Percentiles rank a stretch among this genome's conserved stretches.
Evolutionary conservation across 2,797 vertebrate species (phyloP).

Genomic region (Chaunax sp.): DNA sequence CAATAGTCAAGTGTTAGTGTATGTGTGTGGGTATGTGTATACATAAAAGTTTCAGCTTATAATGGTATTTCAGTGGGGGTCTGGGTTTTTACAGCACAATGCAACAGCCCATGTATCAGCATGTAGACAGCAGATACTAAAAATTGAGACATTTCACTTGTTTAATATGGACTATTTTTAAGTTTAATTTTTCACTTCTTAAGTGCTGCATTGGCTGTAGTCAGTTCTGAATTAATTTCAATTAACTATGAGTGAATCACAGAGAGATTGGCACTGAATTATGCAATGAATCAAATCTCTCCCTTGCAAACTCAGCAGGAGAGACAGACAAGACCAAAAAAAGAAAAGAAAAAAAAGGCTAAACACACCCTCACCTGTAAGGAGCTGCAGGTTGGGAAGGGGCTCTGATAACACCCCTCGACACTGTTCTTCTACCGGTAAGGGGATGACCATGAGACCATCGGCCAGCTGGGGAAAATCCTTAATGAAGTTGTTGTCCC

Average conservation of each 20-base stretch:
- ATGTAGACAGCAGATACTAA: too few species aligned
- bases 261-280: slow-evolving; percentile 9
- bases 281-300: slow-evolving; percentile 1
- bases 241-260: not conserved
- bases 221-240: slow-evolving; percentile 6
- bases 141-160: not conserved
- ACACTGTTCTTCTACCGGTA: slow-evolving; percentile 97
- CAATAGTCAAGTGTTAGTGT: slow-evolving; percentile 21
- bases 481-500: slow-evolving; percentile 99
- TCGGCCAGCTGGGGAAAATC: slow-evolving; percentile 97
- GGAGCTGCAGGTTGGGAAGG: slow-evolving; percentile 91
- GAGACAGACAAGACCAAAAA: not conserved
- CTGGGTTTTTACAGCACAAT: not conserved
- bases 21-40: slow-evolving; percentile 9
- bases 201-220: not conserved
- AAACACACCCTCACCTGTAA: slow-evolving; percentile 85
- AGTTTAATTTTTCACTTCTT: not conserved
- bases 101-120: too few species aligned
- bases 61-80: slow-evolving; percentile 4
- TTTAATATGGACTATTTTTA: not conserved
- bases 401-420: slow-evolving; percentile 95
- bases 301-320: not conserved
- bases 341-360: not conserved
- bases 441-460: slow-evolving; percentile 94
- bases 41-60: not conserved